Percentiles rank a stretch among this genome's conserved stretches.
Conservation (phyloP, 2,888 invertebrate species). For the Drosophila pegasa region DNA sequence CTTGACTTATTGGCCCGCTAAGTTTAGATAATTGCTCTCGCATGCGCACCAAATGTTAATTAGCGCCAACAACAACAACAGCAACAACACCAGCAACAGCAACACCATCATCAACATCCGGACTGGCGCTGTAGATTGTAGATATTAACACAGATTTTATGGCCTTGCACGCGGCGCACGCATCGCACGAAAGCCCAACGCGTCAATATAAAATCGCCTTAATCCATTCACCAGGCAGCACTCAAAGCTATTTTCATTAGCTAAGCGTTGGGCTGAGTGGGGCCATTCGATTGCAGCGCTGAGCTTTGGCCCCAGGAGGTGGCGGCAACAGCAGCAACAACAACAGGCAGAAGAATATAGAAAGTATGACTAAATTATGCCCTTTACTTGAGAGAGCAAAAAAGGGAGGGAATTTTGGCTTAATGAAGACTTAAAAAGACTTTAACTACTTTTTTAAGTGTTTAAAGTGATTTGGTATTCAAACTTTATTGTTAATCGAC, state of each 20-base stretch:
- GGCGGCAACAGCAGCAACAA: slow-evolving; percentile 1
- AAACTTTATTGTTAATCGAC: too few relatives aligned
- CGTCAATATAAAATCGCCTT: slow-evolving; percentile 13
- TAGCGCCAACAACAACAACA: slow-evolving; percentile 44
- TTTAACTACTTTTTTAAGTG: too few relatives aligned
- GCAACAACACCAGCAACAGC: slow-evolving; percentile 11
- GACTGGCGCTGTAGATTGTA: slow-evolving; percentile 34
- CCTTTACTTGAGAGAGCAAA: background rate
- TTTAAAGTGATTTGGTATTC: too few relatives aligned
- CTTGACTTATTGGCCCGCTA: slow-evolving; percentile 65
- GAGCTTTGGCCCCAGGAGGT: slow-evolving; percentile 36
- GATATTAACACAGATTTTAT: slow-evolving; percentile 70
- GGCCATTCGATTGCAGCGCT: slow-evolving; percentile 46
- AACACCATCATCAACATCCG: slow-evolving; percentile 11
- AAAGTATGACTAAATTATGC: background rate
- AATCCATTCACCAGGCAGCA: slow-evolving; percentile 13
- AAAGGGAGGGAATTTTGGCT: too few relatives aligned
- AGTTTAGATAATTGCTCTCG: slow-evolving; percentile 67
- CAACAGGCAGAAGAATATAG: background rate
- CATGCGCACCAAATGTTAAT: slow-evolving; percentile 66
- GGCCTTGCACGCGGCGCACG: slow-evolving; percentile 50
- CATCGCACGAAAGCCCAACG: slow-evolving; percentile 12
- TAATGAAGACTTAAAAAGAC: too few relatives aligned
- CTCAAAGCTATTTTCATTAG: slow-evolving; percentile 53
- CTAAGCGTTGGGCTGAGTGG: slow-evolving; percentile 29